Percentiles rank a stretch among this genome's conserved stretches.
Conservation (phyloP, 2,797 vertebrate species). For the Hylomyscus alleni region DNA sequence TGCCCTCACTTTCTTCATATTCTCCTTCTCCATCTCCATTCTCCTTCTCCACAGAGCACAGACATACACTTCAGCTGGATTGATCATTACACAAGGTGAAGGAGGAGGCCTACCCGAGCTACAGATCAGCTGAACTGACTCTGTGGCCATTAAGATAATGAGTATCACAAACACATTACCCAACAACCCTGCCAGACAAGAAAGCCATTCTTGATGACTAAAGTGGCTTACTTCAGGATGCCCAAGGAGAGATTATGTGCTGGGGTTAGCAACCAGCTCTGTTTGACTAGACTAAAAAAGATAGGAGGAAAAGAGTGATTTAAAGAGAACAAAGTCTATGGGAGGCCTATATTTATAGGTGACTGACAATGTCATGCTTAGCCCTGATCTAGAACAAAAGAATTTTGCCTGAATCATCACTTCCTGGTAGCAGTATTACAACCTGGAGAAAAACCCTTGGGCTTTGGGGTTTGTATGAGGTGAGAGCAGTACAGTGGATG, state of each 20-base stretch:
- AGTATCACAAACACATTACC: constrained; percentile 39
- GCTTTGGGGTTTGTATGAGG: background rate
- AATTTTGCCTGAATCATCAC: background rate
- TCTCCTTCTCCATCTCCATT: background rate
- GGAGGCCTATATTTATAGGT: background rate
- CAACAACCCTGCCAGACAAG: constrained; percentile 34
- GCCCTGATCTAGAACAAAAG: background rate
- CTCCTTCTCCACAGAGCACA: background rate
- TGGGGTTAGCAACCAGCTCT: constrained; percentile 28
- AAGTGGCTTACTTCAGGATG: background rate
- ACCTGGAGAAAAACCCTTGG: background rate
- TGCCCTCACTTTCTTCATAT: background rate
- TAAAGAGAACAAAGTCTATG: constrained; percentile 30
- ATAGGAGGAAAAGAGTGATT: background rate
- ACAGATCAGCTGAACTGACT: constrained; percentile 25
- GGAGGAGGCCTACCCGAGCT: background rate
- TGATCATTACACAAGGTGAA: background rate
- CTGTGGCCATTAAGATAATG: constrained; percentile 52
- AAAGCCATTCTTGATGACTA: constrained; percentile 39
- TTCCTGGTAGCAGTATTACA: background rate
- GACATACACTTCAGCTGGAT: background rate
- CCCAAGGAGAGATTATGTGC: background rate
- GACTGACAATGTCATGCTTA: background rate
- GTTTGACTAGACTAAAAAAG: constrained; percentile 13
- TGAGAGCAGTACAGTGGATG: background rate